These are phyloP conservation scores for Parnassius mnemosyne DNA, from an alignment of 2,888 invertebrate genomes.

Conservation along the genomic window DNA sequence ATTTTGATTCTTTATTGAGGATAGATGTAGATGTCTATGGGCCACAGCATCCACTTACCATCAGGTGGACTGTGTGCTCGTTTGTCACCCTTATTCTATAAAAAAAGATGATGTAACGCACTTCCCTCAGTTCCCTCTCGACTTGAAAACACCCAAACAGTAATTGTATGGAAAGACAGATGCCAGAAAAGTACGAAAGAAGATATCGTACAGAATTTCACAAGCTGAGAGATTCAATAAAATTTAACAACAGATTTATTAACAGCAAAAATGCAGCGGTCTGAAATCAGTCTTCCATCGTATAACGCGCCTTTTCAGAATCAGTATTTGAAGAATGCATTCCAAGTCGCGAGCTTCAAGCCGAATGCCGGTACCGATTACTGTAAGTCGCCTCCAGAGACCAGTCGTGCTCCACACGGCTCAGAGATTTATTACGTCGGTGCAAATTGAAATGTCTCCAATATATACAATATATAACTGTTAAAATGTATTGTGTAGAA, in stretches of 20 bases:
- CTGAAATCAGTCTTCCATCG: not conserved
- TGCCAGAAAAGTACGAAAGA: no score
- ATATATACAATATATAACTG: conserved; percentile 1
- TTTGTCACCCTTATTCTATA: no score
- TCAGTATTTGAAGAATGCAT: conserved; percentile 11
- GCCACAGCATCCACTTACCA: no score
- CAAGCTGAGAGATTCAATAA: not conserved
- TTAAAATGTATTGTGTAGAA: not conserved
- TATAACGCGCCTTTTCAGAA: conserved; percentile 4
- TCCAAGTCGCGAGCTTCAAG: not conserved
- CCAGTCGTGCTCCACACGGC: not conserved
- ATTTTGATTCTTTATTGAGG: no score
- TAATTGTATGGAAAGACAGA: no score
- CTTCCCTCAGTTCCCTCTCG: no score
- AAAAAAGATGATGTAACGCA: no score
- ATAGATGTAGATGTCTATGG: no score
- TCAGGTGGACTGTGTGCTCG: no score
- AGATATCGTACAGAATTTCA: not conserved
- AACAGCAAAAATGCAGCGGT: not conserved
- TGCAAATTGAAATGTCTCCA: conserved; percentile 17
- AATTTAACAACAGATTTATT: conserved; percentile 1
- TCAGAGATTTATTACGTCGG: conserved; percentile 5
- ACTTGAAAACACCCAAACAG: no score
- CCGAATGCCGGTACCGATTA: conserved; percentile 2
- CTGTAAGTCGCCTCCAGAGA: conserved; percentile 7